Conservation (phyloP, 2,113 vertebrate genomes). For the Nerophis lumbriciformis region DNA sequence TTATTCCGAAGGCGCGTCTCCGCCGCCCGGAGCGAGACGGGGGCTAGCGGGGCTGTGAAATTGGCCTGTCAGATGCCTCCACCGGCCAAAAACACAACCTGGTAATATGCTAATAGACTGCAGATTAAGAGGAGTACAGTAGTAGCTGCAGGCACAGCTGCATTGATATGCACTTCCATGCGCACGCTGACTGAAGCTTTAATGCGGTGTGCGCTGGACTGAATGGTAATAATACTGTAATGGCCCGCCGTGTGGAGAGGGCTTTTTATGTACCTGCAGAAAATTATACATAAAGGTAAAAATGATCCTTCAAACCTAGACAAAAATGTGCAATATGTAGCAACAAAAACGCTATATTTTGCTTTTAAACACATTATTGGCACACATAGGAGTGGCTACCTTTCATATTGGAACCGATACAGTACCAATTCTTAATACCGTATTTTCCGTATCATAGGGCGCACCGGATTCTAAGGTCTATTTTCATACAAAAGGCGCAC, state of each 20-base stretch:
- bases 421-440: too few species aligned
- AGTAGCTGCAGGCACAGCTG: constrained; percentile 43
- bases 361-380: too few species aligned
- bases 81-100: constrained; percentile 36
- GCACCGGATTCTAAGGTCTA: too few species aligned
- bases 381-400: too few species aligned
- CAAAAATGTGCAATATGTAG: neutral
- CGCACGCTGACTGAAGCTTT: constrained; percentile 24
- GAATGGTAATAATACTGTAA: constrained; percentile 41
- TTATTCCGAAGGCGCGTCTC: constrained; percentile 30
- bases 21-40: constrained; percentile 41
- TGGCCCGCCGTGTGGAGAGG: constrained; percentile 34
- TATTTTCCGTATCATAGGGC: too few species aligned
- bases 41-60: constrained; percentile 49
- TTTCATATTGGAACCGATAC: too few species aligned
- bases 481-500: too few species aligned
- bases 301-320: neutral
- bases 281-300: too few species aligned
- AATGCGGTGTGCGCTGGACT: constrained; percentile 36
- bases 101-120: constrained; percentile 61
- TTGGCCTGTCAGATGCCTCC: constrained; percentile 55
- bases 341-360: neutral
- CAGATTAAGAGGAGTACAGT: constrained; percentile 51
- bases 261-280: constrained; percentile 7
- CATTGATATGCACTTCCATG: constrained; percentile 13